A percentile compares a stretch with the other conserved stretches of the same genome.
phyloP scores from a whole-genome alignment of 1,140 invertebrate species.

The Euwallacea similis region DNA sequence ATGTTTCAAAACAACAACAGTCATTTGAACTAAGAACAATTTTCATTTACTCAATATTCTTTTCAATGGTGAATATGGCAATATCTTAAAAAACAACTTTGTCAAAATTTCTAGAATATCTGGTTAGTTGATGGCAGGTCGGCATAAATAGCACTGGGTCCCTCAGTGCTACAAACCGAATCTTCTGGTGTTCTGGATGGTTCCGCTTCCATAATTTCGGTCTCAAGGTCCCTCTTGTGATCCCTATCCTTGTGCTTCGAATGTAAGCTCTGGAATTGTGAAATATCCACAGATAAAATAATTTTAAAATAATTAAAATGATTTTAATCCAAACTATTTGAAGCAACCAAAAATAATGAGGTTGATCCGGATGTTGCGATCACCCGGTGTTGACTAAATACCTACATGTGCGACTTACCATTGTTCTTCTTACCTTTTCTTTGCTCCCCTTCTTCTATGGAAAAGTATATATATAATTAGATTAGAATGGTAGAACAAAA shows the following conservation, averaged over 20 bases:
- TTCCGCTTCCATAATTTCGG: constrained; percentile 63
- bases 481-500: no score
- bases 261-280: constrained; percentile 57
- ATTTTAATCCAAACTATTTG: no score
- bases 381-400: no score
- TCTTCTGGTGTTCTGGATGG: constrained; percentile 69
- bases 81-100: no score
- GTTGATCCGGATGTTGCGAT: no score
- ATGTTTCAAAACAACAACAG: no score
- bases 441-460: constrained; percentile 79
- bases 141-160: constrained; percentile 61
- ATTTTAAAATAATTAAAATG: no score
- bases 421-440: constrained; percentile 69
- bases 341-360: no score
- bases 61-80: no score
- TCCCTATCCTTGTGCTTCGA: constrained; percentile 56
- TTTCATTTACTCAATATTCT: no score
- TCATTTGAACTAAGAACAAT: no score
- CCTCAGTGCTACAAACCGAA: constrained; percentile 75
- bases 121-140: constrained; percentile 54
- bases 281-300: no score
- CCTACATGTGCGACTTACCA: constrained; percentile 34
- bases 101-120: neutral
- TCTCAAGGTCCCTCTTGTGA: constrained; percentile 50
- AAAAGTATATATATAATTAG: constrained; percentile 30